Conservation (phyloP, 2,113 vertebrate genomes). For the mouse (Mus musculus) region GRCm39 chr17:91815001-91815500, state of each 20-base stretch:
- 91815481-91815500: not conserved
- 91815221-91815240: not conserved
- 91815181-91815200: not conserved
- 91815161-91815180: not conserved
- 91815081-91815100: not conserved
- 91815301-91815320: not conserved
- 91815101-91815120: not conserved
- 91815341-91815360: not conserved
- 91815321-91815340: not conserved
- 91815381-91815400: not conserved
- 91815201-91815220: not conserved
- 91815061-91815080: not conserved
- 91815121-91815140: not conserved
- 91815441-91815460: not conserved
- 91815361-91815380: not conserved
- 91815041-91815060: not conserved
- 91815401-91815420: slow-evolving; percentile 12
- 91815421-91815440: not conserved
- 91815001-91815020: not conserved
- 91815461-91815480: not conserved
- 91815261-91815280: not conserved
- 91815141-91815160: not conserved
- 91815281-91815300: not conserved
- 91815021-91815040: not conserved
- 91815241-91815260: not conserved